Conservation (phyloP, 2,888 invertebrate genomes). For the Eupsilia transversa region DNA sequence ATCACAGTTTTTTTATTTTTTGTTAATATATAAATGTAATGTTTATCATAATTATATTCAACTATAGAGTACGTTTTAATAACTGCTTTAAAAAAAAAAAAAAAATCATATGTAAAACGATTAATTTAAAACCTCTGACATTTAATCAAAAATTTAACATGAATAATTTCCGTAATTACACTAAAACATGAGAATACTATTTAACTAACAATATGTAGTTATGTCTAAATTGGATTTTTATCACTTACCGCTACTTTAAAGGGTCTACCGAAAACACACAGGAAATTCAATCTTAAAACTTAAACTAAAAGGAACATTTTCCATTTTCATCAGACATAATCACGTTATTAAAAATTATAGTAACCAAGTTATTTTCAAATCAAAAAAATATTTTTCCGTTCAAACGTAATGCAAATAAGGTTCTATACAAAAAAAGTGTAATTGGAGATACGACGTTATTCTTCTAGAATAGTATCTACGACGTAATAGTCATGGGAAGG, state of each 20-base stretch:
- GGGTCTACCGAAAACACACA: neutral
- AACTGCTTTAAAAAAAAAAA: neutral
- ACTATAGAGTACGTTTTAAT: neutral
- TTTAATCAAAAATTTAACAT: conserved; percentile 51
- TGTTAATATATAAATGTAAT: too few relatives aligned
- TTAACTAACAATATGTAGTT: conserved; percentile 23
- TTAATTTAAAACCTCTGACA: conserved; percentile 38
- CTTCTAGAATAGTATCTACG: conserved; percentile 13
- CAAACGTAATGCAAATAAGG: neutral
- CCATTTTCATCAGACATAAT: neutral
- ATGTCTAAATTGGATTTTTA: neutral
- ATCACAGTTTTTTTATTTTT: too few relatives aligned
- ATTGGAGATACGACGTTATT: conserved; percentile 12
- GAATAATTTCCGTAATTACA: conserved; percentile 27
- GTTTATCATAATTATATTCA: too few relatives aligned
- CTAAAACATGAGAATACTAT: conserved; percentile 33
- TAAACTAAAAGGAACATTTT: conserved; percentile 20
- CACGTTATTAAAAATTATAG: conserved; percentile 10
- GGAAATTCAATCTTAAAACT: neutral
- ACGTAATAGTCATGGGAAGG: conserved; percentile 66
- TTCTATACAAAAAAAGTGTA: neutral
- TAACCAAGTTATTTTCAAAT: neutral
- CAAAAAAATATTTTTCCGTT: neutral
- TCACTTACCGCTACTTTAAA: neutral
- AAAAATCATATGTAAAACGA: conserved; percentile 24